phyloP scores from a whole-genome alignment of 2,888 invertebrate genomes.

The Mechanitis mazaeus region DNA sequence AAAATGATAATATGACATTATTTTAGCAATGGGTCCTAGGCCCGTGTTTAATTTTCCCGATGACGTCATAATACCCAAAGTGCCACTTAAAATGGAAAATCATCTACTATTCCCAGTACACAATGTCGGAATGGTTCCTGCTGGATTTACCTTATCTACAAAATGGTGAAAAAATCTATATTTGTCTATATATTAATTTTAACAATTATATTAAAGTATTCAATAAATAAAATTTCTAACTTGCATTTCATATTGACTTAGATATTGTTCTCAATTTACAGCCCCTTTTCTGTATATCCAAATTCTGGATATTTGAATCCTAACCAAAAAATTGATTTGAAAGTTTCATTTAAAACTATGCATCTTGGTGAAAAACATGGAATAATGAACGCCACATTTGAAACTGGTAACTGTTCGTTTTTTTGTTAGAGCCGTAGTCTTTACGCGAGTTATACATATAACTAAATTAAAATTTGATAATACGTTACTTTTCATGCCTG shows the following conservation, averaged over 20 bases:
- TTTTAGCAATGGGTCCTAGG: slow-evolving; percentile 63
- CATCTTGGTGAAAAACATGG: slow-evolving; percentile 59
- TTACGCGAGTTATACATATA: neutral
- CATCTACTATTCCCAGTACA: slow-evolving; percentile 40
- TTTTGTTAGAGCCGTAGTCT: neutral
- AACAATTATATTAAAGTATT: neutral
- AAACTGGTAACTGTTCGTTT: slow-evolving; percentile 53
- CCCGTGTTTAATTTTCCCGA: slow-evolving; percentile 64
- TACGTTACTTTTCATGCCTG: no score
- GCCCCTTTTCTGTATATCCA: slow-evolving; percentile 74
- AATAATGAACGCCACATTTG: slow-evolving; percentile 45
- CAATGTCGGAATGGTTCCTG: slow-evolving; percentile 51
- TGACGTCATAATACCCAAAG: slow-evolving; percentile 48
- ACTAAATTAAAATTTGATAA: neutral
- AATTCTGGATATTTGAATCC: slow-evolving; percentile 68
- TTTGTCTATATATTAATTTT: no score
- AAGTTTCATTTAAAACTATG: slow-evolving; percentile 69
- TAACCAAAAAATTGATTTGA: slow-evolving; percentile 66
- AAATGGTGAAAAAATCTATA: slow-evolving; percentile 44
- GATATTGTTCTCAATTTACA: slow-evolving; percentile 34
- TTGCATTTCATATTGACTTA: no score
- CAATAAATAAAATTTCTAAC: neutral
- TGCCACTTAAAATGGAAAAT: slow-evolving; percentile 58
- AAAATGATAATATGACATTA: neutral
- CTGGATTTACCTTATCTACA: slow-evolving; percentile 53